Percentiles rank a stretch among this genome's conserved stretches.
Conservation (phyloP, 35 echinoderm and acorn worm genomes). For the Holothuria glaberrima region DNA sequence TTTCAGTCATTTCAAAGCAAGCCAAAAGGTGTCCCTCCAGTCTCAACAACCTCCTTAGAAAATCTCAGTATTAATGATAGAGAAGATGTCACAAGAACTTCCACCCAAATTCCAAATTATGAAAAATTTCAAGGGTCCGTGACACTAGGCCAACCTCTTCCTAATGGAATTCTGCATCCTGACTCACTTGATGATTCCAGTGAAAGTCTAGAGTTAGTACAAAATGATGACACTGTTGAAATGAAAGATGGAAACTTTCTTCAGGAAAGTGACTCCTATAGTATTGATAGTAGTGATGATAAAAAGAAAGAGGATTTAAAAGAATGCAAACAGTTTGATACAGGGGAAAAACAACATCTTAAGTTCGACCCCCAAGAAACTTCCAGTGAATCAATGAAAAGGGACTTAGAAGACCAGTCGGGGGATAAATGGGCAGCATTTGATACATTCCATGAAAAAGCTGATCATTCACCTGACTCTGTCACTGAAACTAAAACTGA, state of each 20-base stretch:
- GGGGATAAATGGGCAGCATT: slow-evolving; percentile 17
- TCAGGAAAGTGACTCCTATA: too few species aligned
- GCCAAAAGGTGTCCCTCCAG: neutral
- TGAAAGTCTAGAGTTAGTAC: slow-evolving; percentile 40
- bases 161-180: slow-evolving; percentile 21
- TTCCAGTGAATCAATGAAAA: neutral
- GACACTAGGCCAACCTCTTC: neutral
- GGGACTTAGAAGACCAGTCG: neutral
- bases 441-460: slow-evolving; percentile 7
- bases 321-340: too few species aligned
- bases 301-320: neutral
- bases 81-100: too few species aligned
- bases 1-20: neutral
- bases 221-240: neutral
- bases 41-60: neutral
- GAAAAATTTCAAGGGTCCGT: too few species aligned
- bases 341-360: too few species aligned
- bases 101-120: too few species aligned
- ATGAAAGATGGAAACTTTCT: too few species aligned
- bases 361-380: too few species aligned
- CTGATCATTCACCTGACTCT: neutral
- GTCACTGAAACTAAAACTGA: neutral
- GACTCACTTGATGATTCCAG: slow-evolving; percentile 15
- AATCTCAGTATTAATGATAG: too few species aligned
- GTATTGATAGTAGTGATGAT: neutral